Evolutionary conservation across 1,140 invertebrate species (phyloP).

Genomic region (Tyrophagus putrescentiae): DNA sequence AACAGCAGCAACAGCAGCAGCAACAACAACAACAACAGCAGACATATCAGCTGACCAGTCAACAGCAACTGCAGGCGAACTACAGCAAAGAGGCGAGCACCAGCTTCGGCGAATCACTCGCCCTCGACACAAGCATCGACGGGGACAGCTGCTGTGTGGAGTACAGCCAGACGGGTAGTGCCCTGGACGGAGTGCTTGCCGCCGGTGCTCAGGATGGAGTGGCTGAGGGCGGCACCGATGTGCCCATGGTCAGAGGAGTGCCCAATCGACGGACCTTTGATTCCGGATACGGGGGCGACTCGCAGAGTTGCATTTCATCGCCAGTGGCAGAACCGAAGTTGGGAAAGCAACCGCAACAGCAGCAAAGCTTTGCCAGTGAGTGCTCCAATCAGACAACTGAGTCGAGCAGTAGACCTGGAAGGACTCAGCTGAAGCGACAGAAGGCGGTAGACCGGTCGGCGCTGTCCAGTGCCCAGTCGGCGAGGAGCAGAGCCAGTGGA

Average conservation of each 20-base stretch:
- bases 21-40: too few species aligned
- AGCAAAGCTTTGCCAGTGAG: too few species aligned
- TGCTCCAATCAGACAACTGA: too few species aligned
- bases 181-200: background rate
- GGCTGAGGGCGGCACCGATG: background rate
- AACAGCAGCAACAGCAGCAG: too few species aligned
- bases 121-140: constrained; percentile 44
- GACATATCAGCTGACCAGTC: constrained; percentile 60
- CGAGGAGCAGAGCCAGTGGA: too few species aligned
- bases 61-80: constrained; percentile 55
- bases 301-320: constrained; percentile 17
- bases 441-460: constrained; percentile 9
- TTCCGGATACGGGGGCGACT: constrained; percentile 12
- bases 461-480: too few species aligned
- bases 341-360: too few species aligned
- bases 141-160: constrained; percentile 41
- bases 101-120: background rate
- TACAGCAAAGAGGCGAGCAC: background rate
- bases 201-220: background rate
- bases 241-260: constrained; percentile 7
- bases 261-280: constrained; percentile 16
- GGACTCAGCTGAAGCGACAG: too few species aligned
- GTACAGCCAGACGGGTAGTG: background rate
- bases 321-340: constrained; percentile 15
- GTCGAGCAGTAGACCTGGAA: too few species aligned